phyloP scores from a whole-genome alignment of 2,113 vertebrate species.

The Megatriorchis doriae region DNA sequence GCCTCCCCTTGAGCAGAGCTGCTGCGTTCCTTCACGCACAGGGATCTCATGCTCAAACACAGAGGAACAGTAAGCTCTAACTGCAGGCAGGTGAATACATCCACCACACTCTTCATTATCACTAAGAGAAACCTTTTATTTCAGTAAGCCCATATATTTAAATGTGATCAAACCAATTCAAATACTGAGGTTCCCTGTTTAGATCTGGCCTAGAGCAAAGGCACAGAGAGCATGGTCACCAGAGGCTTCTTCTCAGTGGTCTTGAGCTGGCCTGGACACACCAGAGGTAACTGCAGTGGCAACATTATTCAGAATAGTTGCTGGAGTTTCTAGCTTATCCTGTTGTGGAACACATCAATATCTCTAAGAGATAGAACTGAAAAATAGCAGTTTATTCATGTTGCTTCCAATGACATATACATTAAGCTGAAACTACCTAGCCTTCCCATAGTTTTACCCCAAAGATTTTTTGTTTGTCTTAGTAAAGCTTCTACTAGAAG shows the following conservation, averaged over 20 bases:
- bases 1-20: not conserved
- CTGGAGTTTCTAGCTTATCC: not conserved
- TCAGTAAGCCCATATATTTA: not conserved
- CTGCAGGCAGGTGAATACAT: not conserved
- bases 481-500: not conserved
- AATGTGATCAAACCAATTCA: not conserved
- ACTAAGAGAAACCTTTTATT: not conserved
- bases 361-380: not conserved
- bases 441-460: not conserved
- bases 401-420: not conserved
- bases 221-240: not conserved
- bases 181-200: not conserved
- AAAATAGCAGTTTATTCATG: not conserved
- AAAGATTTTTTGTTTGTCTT: not conserved
- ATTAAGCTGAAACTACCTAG: not conserved
- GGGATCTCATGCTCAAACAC: not conserved
- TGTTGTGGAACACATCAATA: not conserved
- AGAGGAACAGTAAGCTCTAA: not conserved
- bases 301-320: not conserved
- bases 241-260: not conserved
- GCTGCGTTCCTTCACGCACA: not conserved
- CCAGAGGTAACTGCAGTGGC: not conserved
- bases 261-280: not conserved
- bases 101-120: not conserved
- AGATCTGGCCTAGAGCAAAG: not conserved